These are phyloP conservation scores for Magallana nippona DNA, from an alignment of 2,888 invertebrate genomes.

Conservation along the genomic window DNA sequence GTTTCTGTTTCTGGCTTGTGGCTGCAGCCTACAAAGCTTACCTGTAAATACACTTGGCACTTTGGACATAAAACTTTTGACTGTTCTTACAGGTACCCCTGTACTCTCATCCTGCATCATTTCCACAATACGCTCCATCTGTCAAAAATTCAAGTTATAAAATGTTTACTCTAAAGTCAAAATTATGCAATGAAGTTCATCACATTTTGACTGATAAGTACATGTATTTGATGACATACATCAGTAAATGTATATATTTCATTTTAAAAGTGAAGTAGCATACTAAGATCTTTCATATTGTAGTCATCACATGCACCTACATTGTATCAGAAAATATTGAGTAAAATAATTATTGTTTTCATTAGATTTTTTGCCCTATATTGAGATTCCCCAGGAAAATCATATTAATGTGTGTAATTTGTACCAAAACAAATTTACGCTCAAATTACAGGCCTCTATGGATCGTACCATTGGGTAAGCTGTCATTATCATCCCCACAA, in stretches of 20 bases:
- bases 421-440: neutral
- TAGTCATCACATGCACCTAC: too few species aligned
- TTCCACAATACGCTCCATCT: slow-evolving; percentile 98
- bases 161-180: too few species aligned
- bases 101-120: slow-evolving; percentile 96
- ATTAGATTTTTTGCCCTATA: neutral
- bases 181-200: neutral
- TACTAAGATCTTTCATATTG: too few species aligned
- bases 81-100: slow-evolving; percentile 97
- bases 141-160: slow-evolving; percentile 78
- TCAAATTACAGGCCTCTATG: slow-evolving; percentile 8
- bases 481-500: slow-evolving; percentile 7
- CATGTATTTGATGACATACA: too few species aligned
- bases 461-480: neutral
- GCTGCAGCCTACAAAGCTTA: slow-evolving; percentile 69
- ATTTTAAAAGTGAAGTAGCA: neutral
- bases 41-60: slow-evolving; percentile 96
- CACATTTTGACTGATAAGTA: too few species aligned
- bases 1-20: too few species aligned
- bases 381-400: neutral
- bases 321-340: neutral
- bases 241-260: neutral
- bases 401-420: slow-evolving; percentile 8
- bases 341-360: too few species aligned
- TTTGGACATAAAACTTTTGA: slow-evolving; percentile 99